Base-by-base conservation (phyloP, 2,797 vertebrate genomes). In the Staurois parvus region DNA sequence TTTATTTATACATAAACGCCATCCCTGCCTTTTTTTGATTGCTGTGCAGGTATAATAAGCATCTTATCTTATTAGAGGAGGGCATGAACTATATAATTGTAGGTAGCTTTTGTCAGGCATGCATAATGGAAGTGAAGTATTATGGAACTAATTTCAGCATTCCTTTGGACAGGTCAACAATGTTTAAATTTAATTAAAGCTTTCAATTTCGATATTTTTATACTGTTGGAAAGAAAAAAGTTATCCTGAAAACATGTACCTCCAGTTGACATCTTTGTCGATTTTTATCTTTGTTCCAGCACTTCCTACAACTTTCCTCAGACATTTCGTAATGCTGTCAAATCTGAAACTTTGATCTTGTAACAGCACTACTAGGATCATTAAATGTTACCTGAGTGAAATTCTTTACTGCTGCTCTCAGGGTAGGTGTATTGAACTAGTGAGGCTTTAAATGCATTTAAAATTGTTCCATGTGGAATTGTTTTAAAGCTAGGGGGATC, bases 301-400 rank as follows among this genome's bases (percentile, higher is more conserved):
- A 81, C 72, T 85, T 69, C 62, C 84, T 85, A 75, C 84, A 80
- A 85, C 56, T 79, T 85, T 62, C 72, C 45, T 81, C 26, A 81
- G 72, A 81, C 70, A 81, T 75, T 85, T 85, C 62, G 59, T 80
- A 85, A 85, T 81, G 70, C 84, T 81, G 84, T 76, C 84, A 85
- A 81, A 85, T 85, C 78, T 68, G 62, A 81, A 75, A 67, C 84
- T 85, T 85, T 85, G 84, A 85, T 85, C 84, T 85, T 62, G 72
- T 81, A 76, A 75, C 70, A 81, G 78, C 78, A 85, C 77, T 85
- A 85, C 77, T 76, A 85, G 76, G 84, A 79, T 85, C 84, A 81
- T 80, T 85, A 85, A 85, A 85, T 81, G 84, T 85, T 85, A 85
- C 84, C 84, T 85, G 72, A 85, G 84, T 76, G 62, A 81, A 80